Evolutionary conservation across 2,797 vertebrate genomes (phyloP).

Genomic region (Echiichthys vipera): DNA sequence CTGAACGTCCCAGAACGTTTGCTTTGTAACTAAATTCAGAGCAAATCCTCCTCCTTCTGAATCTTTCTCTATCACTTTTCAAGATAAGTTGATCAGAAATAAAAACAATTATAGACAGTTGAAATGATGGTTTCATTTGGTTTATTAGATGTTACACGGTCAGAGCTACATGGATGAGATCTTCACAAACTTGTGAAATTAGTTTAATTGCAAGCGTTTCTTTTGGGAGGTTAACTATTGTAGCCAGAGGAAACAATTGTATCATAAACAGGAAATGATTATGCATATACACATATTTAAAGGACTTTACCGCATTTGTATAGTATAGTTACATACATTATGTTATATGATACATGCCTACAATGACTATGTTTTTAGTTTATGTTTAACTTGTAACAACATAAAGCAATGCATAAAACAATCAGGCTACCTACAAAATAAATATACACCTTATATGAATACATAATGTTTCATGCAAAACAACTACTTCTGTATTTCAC

Average conservation of each 20-base stretch:
- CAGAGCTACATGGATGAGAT: slow-evolving; percentile 12
- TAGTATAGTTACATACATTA: background rate
- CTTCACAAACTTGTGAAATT: slow-evolving; percentile 3
- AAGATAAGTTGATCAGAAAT: background rate
- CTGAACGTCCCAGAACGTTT: background rate
- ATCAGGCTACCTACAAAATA: slow-evolving; percentile 6
- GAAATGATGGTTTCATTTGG: slow-evolving; percentile 4
- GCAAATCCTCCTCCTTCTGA: background rate
- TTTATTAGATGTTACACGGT: slow-evolving; percentile 46
- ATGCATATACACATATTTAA: slow-evolving; percentile 10
- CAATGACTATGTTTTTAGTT: slow-evolving; percentile 11
- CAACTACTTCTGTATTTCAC: background rate
- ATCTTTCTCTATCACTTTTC: background rate
- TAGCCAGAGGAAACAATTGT: background rate
- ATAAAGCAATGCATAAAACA: slow-evolving; percentile 10
- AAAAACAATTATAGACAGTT: background rate
- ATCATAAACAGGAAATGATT: background rate
- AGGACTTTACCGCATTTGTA: slow-evolving; percentile 3
- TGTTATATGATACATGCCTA: background rate
- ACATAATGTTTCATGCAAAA: slow-evolving; percentile 6
- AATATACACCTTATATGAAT: background rate
- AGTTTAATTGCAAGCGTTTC: slow-evolving; percentile 13
- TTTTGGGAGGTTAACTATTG: background rate
- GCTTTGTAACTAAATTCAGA: background rate
- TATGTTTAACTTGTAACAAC: background rate